A percentile compares a stretch with the other conserved stretches of the same genome.
Conservation (phyloP, 2,113 vertebrate genomes). For the Deroptyus accipitrinus region DNA sequence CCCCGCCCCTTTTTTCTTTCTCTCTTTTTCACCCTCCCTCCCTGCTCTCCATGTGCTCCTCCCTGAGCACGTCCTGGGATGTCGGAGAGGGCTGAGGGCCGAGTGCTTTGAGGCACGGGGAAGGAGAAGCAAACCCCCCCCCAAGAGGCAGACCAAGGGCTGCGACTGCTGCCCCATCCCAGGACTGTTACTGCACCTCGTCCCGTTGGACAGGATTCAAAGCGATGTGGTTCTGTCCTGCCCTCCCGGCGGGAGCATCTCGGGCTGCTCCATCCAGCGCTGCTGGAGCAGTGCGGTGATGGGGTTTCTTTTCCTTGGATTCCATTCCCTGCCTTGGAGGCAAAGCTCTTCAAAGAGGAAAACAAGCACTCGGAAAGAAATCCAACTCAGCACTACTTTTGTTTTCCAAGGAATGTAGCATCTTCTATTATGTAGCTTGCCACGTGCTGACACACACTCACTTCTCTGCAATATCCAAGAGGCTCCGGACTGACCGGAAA, state of each 20-base stretch:
- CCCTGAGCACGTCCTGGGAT: not conserved
- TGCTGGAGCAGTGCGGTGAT: not conserved
- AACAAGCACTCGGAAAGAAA: not conserved
- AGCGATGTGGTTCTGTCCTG: not conserved
- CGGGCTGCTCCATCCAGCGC: not conserved
- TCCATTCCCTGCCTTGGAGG: not conserved
- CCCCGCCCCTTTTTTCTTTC: not conserved
- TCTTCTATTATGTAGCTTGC: slow-evolving; percentile 69
- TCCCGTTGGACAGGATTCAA: not conserved
- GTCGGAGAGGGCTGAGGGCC: not conserved
- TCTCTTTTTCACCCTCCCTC: not conserved
- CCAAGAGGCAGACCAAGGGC: not conserved
- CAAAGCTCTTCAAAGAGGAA: not conserved
- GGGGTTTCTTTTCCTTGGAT: not conserved
- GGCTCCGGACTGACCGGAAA: not conserved
- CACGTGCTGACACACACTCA: slow-evolving; percentile 34
- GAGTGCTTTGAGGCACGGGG: not conserved
- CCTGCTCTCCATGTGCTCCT: not conserved
- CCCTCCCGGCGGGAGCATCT: not conserved
- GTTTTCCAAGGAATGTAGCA: slow-evolving; percentile 75
- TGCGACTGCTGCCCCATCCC: not conserved
- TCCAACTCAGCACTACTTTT: slow-evolving; percentile 37
- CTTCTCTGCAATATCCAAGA: slow-evolving; percentile 51
- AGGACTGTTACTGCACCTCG: not conserved
- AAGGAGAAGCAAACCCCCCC: not conserved